A percentile compares a stretch with the other conserved stretches of the same genome.
Conservation (phyloP, 2,888 invertebrate genomes). For the Microplitis manilae region DNA sequence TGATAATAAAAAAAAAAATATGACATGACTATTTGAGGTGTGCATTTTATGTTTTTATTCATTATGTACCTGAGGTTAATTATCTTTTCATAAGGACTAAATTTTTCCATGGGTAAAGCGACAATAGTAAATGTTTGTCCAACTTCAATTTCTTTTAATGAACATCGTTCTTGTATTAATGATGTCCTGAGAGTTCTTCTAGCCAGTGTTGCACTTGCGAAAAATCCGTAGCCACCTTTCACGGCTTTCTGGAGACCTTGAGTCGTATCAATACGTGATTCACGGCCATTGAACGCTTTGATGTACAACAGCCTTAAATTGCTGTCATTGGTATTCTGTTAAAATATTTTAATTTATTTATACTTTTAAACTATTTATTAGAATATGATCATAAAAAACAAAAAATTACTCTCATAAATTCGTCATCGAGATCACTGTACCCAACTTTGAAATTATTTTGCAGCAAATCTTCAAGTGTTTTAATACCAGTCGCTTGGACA, state of each 20-base stretch:
- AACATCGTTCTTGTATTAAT: constrained; percentile 72
- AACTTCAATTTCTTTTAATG: constrained; percentile 75
- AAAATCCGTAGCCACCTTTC: constrained; percentile 77
- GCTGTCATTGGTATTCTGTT: constrained; percentile 68
- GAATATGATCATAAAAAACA: not conserved
- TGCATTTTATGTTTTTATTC: not conserved
- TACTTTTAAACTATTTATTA: not conserved
- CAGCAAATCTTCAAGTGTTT: constrained; percentile 76
- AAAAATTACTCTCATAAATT: constrained; percentile 75
- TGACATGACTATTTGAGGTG: too few relatives aligned
- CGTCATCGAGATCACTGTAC: constrained; percentile 77
- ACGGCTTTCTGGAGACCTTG: constrained; percentile 74
- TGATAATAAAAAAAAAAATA: not conserved
- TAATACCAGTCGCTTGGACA: constrained; percentile 74
- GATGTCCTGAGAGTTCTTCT: constrained; percentile 72
- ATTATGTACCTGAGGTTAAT: constrained; percentile 74
- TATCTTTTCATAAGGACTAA: constrained; percentile 76
- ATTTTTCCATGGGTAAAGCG: constrained; percentile 75
- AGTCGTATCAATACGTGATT: constrained; percentile 61
- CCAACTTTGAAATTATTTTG: constrained; percentile 77
- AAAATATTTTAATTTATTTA: not conserved
- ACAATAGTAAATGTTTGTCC: constrained; percentile 75
- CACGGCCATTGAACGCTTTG: constrained; percentile 65
- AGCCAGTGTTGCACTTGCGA: constrained; percentile 77
- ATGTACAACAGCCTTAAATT: constrained; percentile 75